These are phyloP conservation scores for Saxidomus purpurata DNA, from an alignment of 1,140 invertebrate genomes.

Conservation along the genomic window DNA sequence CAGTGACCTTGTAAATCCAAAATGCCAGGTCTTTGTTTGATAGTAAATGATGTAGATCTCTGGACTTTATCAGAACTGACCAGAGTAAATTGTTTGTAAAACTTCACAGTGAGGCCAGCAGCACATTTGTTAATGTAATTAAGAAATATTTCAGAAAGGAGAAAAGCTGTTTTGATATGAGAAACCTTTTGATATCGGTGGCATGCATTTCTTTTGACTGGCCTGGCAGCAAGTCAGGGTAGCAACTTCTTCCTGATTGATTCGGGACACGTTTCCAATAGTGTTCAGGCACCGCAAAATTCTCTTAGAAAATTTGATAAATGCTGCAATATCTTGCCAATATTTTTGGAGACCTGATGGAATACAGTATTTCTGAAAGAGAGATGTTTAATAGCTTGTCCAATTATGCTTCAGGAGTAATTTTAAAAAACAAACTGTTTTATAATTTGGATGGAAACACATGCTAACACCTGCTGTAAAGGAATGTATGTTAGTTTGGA, in stretches of 20 bases:
- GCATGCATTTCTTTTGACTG: neutral
- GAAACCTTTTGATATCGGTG: neutral
- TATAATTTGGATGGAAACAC: neutral
- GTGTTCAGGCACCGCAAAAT: slow-evolving; percentile 9
- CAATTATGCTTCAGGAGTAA: no score
- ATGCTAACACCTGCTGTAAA: neutral
- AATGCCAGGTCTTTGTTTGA: slow-evolving; percentile 1
- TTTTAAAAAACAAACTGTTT: neutral
- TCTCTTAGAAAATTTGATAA: neutral
- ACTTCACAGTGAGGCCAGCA: neutral
- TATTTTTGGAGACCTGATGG: neutral
- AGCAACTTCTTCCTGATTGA: neutral
- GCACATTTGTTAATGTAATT: slow-evolving; percentile 16
- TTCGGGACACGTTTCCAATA: slow-evolving; percentile 3
- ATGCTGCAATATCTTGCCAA: neutral
- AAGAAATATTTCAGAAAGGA: neutral
- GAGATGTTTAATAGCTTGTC: no score
- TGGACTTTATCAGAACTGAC: slow-evolving; percentile 23
- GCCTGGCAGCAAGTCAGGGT: neutral
- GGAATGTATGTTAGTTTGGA: slow-evolving; percentile 24
- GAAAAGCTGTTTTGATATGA: neutral
- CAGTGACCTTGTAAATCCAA: no score
- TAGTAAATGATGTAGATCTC: neutral
- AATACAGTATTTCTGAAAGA: neutral
- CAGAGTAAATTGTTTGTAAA: neutral